Evolutionary conservation across 1,140 invertebrate genomes (phyloP), one percentile per base, ranked within the genome.

Genomic region (Muscidifurax raptorellus): DNA sequence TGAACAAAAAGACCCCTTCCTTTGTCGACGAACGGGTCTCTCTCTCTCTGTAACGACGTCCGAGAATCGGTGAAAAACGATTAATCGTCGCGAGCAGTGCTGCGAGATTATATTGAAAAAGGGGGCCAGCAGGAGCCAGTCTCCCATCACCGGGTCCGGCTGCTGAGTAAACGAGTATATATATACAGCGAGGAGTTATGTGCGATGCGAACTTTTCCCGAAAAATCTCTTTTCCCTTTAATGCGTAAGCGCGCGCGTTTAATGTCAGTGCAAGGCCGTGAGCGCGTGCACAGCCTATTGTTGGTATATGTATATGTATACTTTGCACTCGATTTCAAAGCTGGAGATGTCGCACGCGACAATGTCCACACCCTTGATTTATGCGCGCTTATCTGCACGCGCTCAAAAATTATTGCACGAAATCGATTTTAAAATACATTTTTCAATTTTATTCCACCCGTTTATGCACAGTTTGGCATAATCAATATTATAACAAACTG

Each of bases 1-100:
- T n/a, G 66, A 79, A 84, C 82, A 84, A 84, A 84, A 84, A 64
- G 82, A 83, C 52, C 72, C 82, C 67, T 47, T 83, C 40, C 36
- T 36, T 78, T 77, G 74, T 82, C 27, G 27, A 13, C 47, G n/a
- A 71, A 40, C 64, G 25, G 27, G 22, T 67, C 22, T 66, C 72
- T 75, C 52, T 36, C 15, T 25, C 66, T 25, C 28, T 32, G n/a
- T 32, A 77, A 64, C 44, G 75, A 64, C 27, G 44, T 22, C 66
- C 47, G 72, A 75, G 25, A 59, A 74, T 75, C 72, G 81, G n/a
- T 76, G 74, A 52, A 78, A 69, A 71, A 78, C 82, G 82, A 84
- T 84, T 84, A 84, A 84, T 84, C 82, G 76, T 66, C 77, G 44
- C 6, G 47, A 25, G 72, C 52, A 67, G 66, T 27, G 64, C 30